These are phyloP conservation scores for Pemphredon lugubris DNA, from an alignment of 2,888 invertebrate species.

Conservation along the genomic window DNA sequence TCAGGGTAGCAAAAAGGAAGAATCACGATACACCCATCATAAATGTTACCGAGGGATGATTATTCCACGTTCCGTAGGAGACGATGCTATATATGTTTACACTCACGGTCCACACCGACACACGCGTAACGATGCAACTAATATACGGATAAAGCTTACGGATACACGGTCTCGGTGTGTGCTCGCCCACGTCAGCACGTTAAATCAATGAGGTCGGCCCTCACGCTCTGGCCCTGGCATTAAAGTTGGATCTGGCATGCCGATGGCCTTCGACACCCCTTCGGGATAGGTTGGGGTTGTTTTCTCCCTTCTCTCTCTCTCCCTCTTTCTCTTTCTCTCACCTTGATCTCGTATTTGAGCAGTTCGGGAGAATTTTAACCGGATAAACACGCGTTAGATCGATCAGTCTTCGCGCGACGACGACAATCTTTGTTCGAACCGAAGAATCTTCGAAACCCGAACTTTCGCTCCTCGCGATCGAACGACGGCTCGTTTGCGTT, in stretches of 20 bases:
- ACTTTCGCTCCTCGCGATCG: too few relatives aligned
- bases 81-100: slow-evolving; percentile 43
- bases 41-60: slow-evolving; percentile 24
- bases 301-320: too few relatives aligned
- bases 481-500: too few relatives aligned
- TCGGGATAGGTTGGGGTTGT: neutral
- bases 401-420: too few relatives aligned
- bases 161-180: slow-evolving; percentile 32
- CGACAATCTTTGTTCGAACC: too few relatives aligned
- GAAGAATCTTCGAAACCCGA: too few relatives aligned
- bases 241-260: slow-evolving; percentile 60
- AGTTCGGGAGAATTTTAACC: too few relatives aligned
- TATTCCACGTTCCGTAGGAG: slow-evolving; percentile 36
- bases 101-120: slow-evolving; percentile 10
- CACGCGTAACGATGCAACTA: slow-evolving; percentile 1
- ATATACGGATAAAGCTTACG: neutral
- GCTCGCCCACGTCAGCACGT: slow-evolving; percentile 49
- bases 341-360: too few relatives aligned
- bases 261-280: slow-evolving; percentile 16
- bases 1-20: slow-evolving; percentile 12
- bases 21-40: slow-evolving; percentile 41
- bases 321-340: too few relatives aligned
- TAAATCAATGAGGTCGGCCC: slow-evolving; percentile 43
- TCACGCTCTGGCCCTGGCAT: slow-evolving; percentile 38
- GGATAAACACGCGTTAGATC: too few relatives aligned